phyloP scores from a whole-genome alignment of 1,140 invertebrate genomes.

The Megathymus violae region DNA sequence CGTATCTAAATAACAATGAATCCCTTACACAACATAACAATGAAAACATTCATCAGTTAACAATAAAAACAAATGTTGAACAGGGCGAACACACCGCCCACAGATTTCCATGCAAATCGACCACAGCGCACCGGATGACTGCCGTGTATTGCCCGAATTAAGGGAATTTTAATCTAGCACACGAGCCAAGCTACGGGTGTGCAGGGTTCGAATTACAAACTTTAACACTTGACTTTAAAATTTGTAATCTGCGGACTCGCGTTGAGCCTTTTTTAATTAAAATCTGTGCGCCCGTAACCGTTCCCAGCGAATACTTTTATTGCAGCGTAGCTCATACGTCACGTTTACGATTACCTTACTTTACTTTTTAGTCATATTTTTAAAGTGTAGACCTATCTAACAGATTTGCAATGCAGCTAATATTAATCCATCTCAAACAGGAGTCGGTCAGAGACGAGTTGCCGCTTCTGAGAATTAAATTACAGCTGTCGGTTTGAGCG shows the following conservation, averaged over 20 bases:
- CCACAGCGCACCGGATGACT: conserved; percentile 38
- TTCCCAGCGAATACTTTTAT: conserved; percentile 4
- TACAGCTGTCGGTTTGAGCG: too few species aligned
- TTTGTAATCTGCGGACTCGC: conserved; percentile 18
- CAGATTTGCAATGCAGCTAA: not conserved
- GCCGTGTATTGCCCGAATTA: conserved; percentile 27
- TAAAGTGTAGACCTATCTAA: too few species aligned
- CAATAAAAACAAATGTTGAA: conserved; percentile 41
- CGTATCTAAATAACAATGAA: conserved; percentile 6
- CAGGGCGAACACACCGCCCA: conserved; percentile 23
- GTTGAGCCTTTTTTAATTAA: conserved; percentile 29
- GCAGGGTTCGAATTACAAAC: conserved; percentile 32
- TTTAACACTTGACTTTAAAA: conserved; percentile 31
- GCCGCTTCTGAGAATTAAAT: too few species aligned
- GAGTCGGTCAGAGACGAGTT: too few species aligned
- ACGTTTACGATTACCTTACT: too few species aligned
- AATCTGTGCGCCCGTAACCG: conserved; percentile 10
- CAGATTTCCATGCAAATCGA: conserved; percentile 47
- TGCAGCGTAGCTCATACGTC: too few species aligned
- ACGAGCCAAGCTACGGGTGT: conserved; percentile 25
- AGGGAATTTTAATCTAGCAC: conserved; percentile 32
- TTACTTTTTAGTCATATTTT: too few species aligned
- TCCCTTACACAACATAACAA: conserved; percentile 6
- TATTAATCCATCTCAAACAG: not conserved
- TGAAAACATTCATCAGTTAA: conserved; percentile 38